Conservation (phyloP, 2,113 vertebrate genomes). For the Haliaeetus leucogaster region DNA sequence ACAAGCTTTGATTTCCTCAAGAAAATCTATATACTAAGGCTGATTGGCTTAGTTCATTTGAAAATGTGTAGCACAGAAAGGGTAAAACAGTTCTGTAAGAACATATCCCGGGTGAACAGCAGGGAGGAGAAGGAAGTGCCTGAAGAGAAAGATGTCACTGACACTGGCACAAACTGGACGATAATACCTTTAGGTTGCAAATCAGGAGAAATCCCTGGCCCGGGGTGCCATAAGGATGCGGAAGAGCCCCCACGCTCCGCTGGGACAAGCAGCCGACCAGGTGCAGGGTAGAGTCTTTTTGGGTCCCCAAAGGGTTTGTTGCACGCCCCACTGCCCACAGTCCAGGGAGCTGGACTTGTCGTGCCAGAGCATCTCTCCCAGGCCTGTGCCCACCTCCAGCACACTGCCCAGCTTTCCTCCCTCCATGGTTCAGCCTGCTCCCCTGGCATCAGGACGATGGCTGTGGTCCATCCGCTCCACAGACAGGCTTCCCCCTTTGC, state of each 20-base stretch:
- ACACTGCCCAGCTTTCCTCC: not conserved
- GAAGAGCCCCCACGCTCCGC: not conserved
- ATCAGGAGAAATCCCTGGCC: not conserved
- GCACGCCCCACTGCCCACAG: not conserved
- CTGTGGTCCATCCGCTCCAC: not conserved
- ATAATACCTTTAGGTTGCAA: not conserved
- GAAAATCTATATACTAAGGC: not conserved
- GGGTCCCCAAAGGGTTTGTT: not conserved
- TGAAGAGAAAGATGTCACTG: not conserved
- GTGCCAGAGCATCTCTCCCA: not conserved
- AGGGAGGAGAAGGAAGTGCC: not conserved
- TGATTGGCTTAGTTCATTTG: not conserved
- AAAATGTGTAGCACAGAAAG: not conserved
- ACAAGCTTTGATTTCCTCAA: not conserved
- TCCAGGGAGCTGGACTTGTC: not conserved
- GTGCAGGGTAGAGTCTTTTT: not conserved
- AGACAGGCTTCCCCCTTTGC: not conserved
- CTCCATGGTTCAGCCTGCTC: not conserved
- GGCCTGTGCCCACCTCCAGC: not conserved
- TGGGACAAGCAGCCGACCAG: not conserved
- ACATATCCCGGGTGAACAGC: not conserved
- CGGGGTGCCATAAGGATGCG: rapidly evolving
- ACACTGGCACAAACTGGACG: not conserved
- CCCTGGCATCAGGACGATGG: not conserved
- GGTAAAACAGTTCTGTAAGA: not conserved